Base-by-base conservation (phyloP, 1,140 invertebrate species). In the Ceratina australensis region DNA sequence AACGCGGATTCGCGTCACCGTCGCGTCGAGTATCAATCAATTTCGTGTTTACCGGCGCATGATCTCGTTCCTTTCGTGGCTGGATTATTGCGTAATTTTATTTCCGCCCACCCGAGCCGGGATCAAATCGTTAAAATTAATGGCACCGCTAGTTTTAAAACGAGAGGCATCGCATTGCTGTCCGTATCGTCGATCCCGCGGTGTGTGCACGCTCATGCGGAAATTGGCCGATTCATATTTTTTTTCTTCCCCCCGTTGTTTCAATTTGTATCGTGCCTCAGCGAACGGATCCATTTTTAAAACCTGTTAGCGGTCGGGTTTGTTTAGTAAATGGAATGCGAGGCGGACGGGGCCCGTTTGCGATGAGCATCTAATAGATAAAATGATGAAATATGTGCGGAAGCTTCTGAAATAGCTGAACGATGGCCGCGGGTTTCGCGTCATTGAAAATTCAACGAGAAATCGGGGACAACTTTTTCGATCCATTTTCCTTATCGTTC, bases 21-120 rank as follows among this genome's bases (percentile, higher is more conserved):
- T 60, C 71, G 56, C 49, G 71, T 73, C 16, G 54, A 26, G 47
- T 64, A 73, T 73, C 71, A 73, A 73, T 73, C 71, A 64, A 28
- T 3, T 12, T 16, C 24, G 47, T 42, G 59, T 54, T 64, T 63
- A 26, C 26, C 10, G 16, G n/a, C 26, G n/a, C 42, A 47, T 52
- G 69, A 72, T 60, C 69, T 49, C 56, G 16, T 15, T 20, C 67
- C 18, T 33, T 59, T 24, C 67, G 13, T 8, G 26, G 10, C 1
- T 3, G 18, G 42, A 60, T 63, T 72, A 52, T 26, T 33, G 8
- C 60, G 47, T 64, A 73, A 73, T 73, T 73, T 73, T 65, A 61
- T 65, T 73, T 64, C 71, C 1, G 18, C 1, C 26, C 13, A 12
- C 13, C 16, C 10, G 16, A 10, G 33, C 10, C 33, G 33, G 24